Conservation (phyloP, 2,888 invertebrate species). For the Troides helena region DNA sequence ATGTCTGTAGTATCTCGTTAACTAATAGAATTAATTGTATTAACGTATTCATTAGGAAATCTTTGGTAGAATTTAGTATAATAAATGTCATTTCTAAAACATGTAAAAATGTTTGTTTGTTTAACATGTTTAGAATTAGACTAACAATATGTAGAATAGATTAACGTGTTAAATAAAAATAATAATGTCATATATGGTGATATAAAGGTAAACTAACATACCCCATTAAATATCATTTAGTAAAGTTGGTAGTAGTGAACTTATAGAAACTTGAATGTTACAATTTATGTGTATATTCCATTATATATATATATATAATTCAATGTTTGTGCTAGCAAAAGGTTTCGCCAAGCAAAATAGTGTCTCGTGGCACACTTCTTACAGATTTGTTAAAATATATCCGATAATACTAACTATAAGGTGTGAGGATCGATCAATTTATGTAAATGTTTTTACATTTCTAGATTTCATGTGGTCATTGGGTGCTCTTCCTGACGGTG, state of each 20-base stretch:
- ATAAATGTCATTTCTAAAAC: constrained; percentile 78
- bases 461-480: constrained; percentile 99
- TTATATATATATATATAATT: constrained; percentile 44
- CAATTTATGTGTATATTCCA: constrained; percentile 52
- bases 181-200: constrained; percentile 52
- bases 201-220: constrained; percentile 63
- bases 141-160: constrained; percentile 78
- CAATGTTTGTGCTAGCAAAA: constrained; percentile 56
- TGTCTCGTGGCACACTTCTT: constrained; percentile 71
- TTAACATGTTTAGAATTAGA: constrained; percentile 80
- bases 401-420: constrained; percentile 62
- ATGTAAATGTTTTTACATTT: constrained; percentile 83
- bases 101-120: constrained; percentile 77
- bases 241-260: constrained; percentile 60
- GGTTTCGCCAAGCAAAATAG: constrained; percentile 79
- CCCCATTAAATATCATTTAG: constrained; percentile 58
- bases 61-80: constrained; percentile 73
- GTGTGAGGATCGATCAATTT: constrained; percentile 77
- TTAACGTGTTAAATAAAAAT: constrained; percentile 63
- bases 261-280: constrained; percentile 60
- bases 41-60: constrained; percentile 69
- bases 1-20: constrained; percentile 61
- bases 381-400: constrained; percentile 41
- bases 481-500: constrained; percentile 98
- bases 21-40: constrained; percentile 77